Evolutionary conservation across 2,888 invertebrate genomes (phyloP).

Genomic region (Agriopis marginaria): DNA sequence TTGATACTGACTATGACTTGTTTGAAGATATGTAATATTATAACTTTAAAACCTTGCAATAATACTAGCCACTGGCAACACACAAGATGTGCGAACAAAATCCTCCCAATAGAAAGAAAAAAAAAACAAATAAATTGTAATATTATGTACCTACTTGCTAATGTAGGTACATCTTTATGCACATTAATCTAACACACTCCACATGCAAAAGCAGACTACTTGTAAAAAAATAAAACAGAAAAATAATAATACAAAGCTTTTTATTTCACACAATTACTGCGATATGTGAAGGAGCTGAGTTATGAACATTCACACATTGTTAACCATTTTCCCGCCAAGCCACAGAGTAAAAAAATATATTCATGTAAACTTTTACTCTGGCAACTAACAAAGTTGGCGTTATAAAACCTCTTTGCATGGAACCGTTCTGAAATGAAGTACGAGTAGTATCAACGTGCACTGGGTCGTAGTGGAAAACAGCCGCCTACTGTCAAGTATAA

Average conservation of each 20-base stretch:
- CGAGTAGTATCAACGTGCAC: conserved; percentile 58
- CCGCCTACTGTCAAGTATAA: conserved; percentile 85
- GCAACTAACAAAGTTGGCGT: conserved; percentile 46
- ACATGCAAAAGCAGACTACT: conserved; percentile 4
- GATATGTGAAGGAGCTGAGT: conserved; percentile 67
- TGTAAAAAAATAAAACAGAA: conserved; percentile 59
- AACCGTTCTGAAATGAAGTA: conserved; percentile 57
- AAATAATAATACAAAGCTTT: conserved; percentile 80
- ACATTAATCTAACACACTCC: not conserved
- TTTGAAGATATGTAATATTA: no score
- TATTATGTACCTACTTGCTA: no score
- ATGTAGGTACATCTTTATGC: not conserved
- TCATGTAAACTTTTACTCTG: conserved; percentile 29
- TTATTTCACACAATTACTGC: conserved; percentile 82
- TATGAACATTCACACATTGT: conserved; percentile 62
- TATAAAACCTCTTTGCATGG: conserved; percentile 47
- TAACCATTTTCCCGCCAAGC: conserved; percentile 50
- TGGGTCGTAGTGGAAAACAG: conserved; percentile 76
- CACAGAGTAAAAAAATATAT: conserved; percentile 59
- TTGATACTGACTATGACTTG: no score
- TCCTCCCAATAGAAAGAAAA: no score
- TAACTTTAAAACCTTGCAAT: no score
- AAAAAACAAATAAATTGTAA: no score
- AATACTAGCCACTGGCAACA: no score
- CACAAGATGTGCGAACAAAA: no score